Base-by-base conservation (phyloP, 2,797 vertebrate genomes). In the Arremon brunneinucha region DNA sequence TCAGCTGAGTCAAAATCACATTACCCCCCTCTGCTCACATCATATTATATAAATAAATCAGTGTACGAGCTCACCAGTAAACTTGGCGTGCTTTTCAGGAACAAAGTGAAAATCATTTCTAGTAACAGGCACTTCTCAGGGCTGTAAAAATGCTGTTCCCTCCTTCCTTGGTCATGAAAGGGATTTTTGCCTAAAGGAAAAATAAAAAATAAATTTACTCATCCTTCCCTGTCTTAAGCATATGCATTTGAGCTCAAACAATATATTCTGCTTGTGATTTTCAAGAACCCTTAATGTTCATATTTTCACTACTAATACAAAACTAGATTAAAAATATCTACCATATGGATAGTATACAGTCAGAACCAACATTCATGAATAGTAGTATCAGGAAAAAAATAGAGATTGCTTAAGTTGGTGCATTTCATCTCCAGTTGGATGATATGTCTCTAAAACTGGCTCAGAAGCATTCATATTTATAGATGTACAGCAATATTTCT, bases 21-120 rank as follows among this genome's bases (percentile, higher is more conserved):
- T 64, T 57, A 46, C 37, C 26, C 50, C 49, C 24, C 69, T 9
- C 59, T 3, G 0, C 62, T 81, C 60, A 49, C 7, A 7, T 75
- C 68, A 75, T 32, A 62, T 71, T 86, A 78, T 34, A 84, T 49
- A 89, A 90, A 90, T 89, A 94, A 86, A 94, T 74, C 53, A 78
- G 64, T 1, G 0, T 28, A 39, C 63, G 89, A 62, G 59, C 82
- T 92, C 83, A 94, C 88, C 92, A 94, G 81, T 68, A 77, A 89
- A 90, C 49, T 43, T 77, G 78, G 80, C 88, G 90, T 69, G 72
- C 82, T 96, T 94, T 95, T 90, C 92, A 96, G 93, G 94, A 95
- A 93, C 82, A 95, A 86, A 92, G 49, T 76, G 77, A 93, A 92
- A 86, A 92, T 80, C 1, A 83, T 80, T 92, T 94, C 83, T 87